Base-by-base conservation (phyloP, 2,113 vertebrate species). In the Ctenodactylus gundi region DNA sequence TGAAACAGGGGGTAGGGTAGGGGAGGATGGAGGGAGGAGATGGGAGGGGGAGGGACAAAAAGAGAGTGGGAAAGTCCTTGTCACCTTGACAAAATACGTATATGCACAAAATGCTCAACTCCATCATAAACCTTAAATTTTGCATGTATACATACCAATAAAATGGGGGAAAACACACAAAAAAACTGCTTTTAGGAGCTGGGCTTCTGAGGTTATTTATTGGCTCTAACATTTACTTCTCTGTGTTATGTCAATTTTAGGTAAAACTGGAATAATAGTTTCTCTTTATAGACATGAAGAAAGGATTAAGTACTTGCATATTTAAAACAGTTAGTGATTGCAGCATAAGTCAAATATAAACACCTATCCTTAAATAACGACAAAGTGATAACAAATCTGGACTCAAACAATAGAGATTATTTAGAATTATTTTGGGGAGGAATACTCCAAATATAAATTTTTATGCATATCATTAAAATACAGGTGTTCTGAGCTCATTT, bases 341-440 rank as follows among this genome's bases (percentile, higher is more conserved):
- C 4, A 9, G 44, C 12, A 21, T 39, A 55, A 85, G 57, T 73
- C 55, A 76, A 21, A 0, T n/a, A 65, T 49, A 65, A 46, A 29
- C 10, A 10, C 51, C 49, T 10, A 9, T 31, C 39, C 18, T 51
- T 36, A 94, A 85, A 81, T 27, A 65, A 51, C 14, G 81, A 68
- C 46, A 75, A 88, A 76, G 36, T 6, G 62, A 55, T 15, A 25
- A 85, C 11, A 60, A 44, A 14, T 60, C 27, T 78, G 27, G 21
- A 58, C 25, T 80, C 67, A 87, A 41, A 62, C 27, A n/a, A 70
- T 44, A 93, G 68, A 68, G 13, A 25, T 65, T 34, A 82, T 39
- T 94, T 51, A 88, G 73, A 94, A 95, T 73, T 65, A 36, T 39
- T 82, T 93, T 39, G 7, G n/a, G 68, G 41, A 76, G 18, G 9